Conservation (phyloP, 2,888 invertebrate species). For the Metalampra italica region DNA sequence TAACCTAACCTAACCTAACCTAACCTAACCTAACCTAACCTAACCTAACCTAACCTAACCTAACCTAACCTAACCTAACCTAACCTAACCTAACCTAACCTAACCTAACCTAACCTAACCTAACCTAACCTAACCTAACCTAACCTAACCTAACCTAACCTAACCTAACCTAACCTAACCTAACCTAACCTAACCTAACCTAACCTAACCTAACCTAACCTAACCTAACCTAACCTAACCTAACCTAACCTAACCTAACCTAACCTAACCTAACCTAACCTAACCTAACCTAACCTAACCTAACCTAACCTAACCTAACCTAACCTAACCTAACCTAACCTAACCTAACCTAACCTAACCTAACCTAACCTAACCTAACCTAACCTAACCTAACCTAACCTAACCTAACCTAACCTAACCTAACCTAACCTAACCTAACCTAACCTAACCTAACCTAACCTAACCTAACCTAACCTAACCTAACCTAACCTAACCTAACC, state of each 20-base stretch:
- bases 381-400: constrained; percentile 16
- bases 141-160: constrained; percentile 16
- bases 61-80: constrained; percentile 17
- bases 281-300: constrained; percentile 18
- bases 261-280: too few species aligned
- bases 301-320: constrained; percentile 17
- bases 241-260: too few species aligned
- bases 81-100: constrained; percentile 18
- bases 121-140: constrained; percentile 16
- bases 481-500: constrained; percentile 12
- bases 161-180: too few species aligned
- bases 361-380: constrained; percentile 14
- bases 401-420: constrained; percentile 12
- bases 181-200: too few species aligned
- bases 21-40: constrained; percentile 18
- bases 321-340: constrained; percentile 18
- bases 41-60: constrained; percentile 17
- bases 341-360: constrained; percentile 18
- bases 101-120: constrained; percentile 18
- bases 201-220: too few species aligned
- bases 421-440: constrained; percentile 17
- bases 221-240: too few species aligned
- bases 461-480: constrained; percentile 14
- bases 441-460: constrained; percentile 16
- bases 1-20: constrained; percentile 18